These are phyloP conservation scores for Aphelocoma coerulescens DNA, from an alignment of 2,113 vertebrate genomes.

Conservation along the genomic window DNA sequence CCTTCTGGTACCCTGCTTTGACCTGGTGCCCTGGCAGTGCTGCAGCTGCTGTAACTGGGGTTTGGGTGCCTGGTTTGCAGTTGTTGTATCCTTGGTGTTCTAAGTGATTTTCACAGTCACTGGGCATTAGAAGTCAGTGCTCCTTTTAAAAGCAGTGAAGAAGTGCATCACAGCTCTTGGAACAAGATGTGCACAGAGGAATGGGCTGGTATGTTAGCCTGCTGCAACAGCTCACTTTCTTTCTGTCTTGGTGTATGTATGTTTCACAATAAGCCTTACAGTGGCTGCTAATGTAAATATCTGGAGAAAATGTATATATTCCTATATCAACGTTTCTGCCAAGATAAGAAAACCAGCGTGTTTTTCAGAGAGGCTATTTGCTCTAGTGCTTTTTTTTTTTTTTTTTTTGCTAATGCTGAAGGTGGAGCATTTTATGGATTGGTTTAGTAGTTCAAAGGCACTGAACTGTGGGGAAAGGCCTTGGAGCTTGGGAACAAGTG, in stretches of 20 bases:
- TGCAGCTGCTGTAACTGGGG: not conserved
- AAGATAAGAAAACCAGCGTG: not conserved
- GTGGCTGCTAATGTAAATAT: not conserved
- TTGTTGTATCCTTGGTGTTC: not conserved
- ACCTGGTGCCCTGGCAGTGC: not conserved
- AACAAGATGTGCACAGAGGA: not conserved
- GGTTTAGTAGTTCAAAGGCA: not conserved
- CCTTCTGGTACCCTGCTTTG: not conserved
- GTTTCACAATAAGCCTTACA: not conserved
- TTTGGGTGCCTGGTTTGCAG: not conserved
- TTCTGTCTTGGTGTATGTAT: not conserved
- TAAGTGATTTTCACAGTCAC: not conserved
- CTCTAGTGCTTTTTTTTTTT: fast-evolving
- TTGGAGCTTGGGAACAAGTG: not conserved
- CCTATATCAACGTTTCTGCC: not conserved
- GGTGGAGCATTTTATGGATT: not conserved
- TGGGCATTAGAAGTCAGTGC: not conserved
- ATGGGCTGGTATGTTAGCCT: not conserved
- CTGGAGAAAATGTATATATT: not conserved
- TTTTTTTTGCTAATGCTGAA: not conserved
- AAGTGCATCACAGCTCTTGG: not conserved
- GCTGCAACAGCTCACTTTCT: not conserved
- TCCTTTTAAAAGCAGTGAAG: not conserved
- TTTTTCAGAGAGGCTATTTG: not conserved
- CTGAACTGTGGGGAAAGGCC: not conserved